A percentile compares a stretch with the other conserved stretches of the same genome.
These are phyloP conservation scores for Tineola bisselliella DNA, from an alignment of 2,888 invertebrate genomes.

Conservation along the genomic window DNA sequence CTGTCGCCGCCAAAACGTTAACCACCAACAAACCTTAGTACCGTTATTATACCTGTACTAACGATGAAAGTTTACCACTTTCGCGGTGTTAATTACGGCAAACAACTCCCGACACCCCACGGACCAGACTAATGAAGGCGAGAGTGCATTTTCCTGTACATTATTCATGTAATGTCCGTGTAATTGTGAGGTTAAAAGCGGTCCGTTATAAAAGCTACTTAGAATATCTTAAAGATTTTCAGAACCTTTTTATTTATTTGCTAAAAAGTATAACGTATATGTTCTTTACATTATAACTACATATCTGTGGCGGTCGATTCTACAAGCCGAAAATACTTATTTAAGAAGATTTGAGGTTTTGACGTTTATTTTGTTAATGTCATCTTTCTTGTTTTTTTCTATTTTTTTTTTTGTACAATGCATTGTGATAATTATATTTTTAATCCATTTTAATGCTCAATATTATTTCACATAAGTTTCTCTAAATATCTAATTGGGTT, in stretches of 20 bases:
- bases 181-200: constrained; percentile 13
- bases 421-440: too few species aligned
- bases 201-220: background rate
- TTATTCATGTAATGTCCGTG: constrained; percentile 20
- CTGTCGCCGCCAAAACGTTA: constrained; percentile 24
- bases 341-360: too few species aligned
- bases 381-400: too few species aligned
- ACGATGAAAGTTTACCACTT: constrained; percentile 11
- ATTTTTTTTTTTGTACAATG: too few species aligned
- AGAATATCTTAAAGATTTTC: background rate
- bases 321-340: too few species aligned
- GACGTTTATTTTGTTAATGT: too few species aligned
- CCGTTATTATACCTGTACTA: constrained; percentile 10
- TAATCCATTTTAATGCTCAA: too few species aligned
- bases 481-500: too few species aligned
- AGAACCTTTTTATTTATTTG: background rate
- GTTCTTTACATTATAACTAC: too few species aligned
- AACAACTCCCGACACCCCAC: constrained; percentile 14
- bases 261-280: too few species aligned
- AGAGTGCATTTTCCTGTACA: constrained; percentile 47
- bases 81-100: constrained; percentile 16
- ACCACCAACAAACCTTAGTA: constrained; percentile 34
- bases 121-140: constrained; percentile 34
- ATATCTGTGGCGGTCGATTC: too few species aligned
- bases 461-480: too few species aligned